Evolutionary conservation across 1,140 invertebrate genomes (phyloP), one percentile per base, ranked within the genome.

Genomic region (Delia radicum): DNA sequence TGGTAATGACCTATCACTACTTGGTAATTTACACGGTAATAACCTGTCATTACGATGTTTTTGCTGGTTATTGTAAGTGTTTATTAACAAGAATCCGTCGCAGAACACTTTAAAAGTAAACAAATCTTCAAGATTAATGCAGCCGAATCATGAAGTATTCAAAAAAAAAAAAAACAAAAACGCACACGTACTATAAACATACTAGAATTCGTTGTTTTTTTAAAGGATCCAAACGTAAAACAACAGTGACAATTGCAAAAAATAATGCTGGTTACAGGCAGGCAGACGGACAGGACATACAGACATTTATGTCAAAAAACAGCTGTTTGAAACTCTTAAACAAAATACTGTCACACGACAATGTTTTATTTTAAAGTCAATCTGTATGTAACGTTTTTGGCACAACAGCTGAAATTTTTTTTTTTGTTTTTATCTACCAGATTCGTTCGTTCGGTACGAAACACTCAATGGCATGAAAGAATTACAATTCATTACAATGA

Each of bases 371-470:
- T 69, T 33, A 3, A 42, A 42, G 37, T 15, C 12, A 42, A 15
- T 42, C 37, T 3, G 37, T 15, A 15, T 42, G 37, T 42, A n/a
- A 42, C 12, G 37, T n/a, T 42, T 42, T 69, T 69, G 65, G 28
- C 65, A 69, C 2, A 69, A 69, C 65, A 69, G 65, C 65, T 69
- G 65, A 33, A 69, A n/a, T n/a, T 69, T 69, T 29, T 69, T 33
- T 31, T 18, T 26, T 67, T 67, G 15, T 31, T 21, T 69, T 69
- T n/a, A 69, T 42, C 33, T 37, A 33, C n/a, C 29, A 67, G 29
- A 15, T 31, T 21, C 7, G 31, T 37, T 69, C 15, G 27, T 28
- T 28, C 12, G 62, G 8, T 12, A 28, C 28, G 62, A 63, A 63
- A 27, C 33, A 37, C 33, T 37, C 33, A 2, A 37, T 10, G 33